Evolutionary conservation across 2,888 invertebrate genomes (phyloP).

Genomic region (Alsophila aescularia): DNA sequence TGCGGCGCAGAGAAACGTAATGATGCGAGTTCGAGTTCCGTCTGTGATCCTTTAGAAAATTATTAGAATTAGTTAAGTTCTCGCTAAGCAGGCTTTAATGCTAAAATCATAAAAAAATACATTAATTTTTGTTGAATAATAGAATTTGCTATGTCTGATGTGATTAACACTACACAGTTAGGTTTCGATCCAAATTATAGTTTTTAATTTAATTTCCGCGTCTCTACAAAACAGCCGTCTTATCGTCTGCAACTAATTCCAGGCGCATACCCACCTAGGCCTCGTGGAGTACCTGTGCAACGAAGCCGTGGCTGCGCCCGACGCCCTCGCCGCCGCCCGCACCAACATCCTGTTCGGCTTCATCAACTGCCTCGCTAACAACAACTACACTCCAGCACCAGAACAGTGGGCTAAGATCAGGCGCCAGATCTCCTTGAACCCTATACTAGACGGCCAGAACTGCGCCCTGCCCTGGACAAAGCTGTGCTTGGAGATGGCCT

Average conservation of each 20-base stretch:
- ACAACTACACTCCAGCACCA: slow-evolving; percentile 84
- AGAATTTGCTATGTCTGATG: too few relatives aligned
- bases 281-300: slow-evolving; percentile 85
- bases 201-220: too few relatives aligned
- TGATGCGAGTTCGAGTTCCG: too few relatives aligned
- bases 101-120: too few relatives aligned
- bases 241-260: slow-evolving; percentile 41
- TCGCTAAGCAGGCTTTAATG: too few relatives aligned
- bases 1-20: too few relatives aligned
- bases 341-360: slow-evolving; percentile 74
- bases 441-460: slow-evolving; percentile 62
- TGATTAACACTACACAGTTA: too few relatives aligned
- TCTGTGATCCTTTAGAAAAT: too few relatives aligned
- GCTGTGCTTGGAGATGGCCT: slow-evolving; percentile 82
- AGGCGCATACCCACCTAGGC: slow-evolving; percentile 84
- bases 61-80: too few relatives aligned
- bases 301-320: slow-evolving; percentile 68
- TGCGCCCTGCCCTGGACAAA: slow-evolving; percentile 79
- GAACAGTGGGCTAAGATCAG: slow-evolving; percentile 78
- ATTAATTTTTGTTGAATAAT: too few relatives aligned
- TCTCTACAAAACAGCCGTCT: too few relatives aligned
- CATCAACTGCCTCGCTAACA: slow-evolving; percentile 82
- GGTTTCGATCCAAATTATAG: too few relatives aligned
- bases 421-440: slow-evolving; percentile 68
- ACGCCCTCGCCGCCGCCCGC: slow-evolving; percentile 63